These are phyloP conservation scores for Genyomyrus donnyi DNA, from an alignment of 2,113 vertebrate species.

Conservation along the genomic window DNA sequence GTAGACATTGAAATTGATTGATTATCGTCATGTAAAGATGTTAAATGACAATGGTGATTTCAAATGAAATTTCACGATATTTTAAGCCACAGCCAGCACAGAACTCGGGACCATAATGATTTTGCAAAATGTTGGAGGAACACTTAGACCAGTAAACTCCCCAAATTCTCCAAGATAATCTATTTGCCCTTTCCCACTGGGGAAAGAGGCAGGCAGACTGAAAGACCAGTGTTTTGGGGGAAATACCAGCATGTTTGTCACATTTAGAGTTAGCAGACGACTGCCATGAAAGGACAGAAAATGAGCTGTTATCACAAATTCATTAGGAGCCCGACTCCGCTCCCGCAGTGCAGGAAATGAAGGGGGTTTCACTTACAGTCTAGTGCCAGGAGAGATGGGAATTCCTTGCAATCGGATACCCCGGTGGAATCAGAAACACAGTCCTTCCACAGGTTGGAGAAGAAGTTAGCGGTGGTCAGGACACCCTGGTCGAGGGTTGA, in stretches of 20 bases:
- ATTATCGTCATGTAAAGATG: neutral
- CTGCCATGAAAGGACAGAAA: neutral
- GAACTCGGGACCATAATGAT: neutral
- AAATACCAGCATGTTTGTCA: neutral
- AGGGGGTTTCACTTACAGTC: constrained; percentile 65
- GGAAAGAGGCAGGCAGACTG: neutral
- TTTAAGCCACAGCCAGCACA: neutral
- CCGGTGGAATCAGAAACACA: constrained; percentile 86
- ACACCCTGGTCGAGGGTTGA: constrained; percentile 77
- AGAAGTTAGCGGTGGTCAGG: constrained; percentile 79
- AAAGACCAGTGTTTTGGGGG: neutral
- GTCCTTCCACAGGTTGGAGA: constrained; percentile 87
- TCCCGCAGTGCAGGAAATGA: constrained; percentile 15
- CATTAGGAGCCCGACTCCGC: neutral
- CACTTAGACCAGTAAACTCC: neutral
- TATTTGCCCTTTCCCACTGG: neutral
- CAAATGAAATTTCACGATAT: neutral
- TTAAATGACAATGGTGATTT: neutral
- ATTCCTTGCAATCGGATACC: constrained; percentile 87
- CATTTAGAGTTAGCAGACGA: neutral
- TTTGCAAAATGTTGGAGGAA: neutral
- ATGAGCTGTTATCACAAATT: constrained; percentile 20
- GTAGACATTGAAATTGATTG: neutral
- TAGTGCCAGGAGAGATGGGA: constrained; percentile 82
- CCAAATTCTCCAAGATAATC: neutral